Conservation (phyloP, 2,797 vertebrate species). For the Cossypha caffra region DNA sequence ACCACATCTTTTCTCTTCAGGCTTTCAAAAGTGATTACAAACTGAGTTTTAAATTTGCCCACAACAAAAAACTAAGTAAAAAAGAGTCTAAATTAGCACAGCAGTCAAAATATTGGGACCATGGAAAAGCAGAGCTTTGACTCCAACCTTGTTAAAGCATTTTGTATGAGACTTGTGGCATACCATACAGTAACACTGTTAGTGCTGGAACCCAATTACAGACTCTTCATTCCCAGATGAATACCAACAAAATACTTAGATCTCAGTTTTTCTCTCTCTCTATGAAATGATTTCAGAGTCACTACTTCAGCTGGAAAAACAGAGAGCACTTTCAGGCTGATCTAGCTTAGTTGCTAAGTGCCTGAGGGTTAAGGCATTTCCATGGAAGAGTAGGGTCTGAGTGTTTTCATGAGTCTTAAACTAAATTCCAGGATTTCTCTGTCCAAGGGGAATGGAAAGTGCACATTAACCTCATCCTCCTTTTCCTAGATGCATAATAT, state of each 20-base stretch:
- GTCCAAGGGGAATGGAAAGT: neutral
- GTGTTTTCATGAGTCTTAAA: neutral
- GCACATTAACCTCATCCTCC: neutral
- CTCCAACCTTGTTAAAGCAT: neutral
- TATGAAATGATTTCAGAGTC: neutral
- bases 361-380: neutral
- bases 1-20: neutral
- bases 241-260: neutral
- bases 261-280: neutral
- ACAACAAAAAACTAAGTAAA: neutral
- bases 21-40: neutral
- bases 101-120: neutral
- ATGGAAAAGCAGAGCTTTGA: neutral
- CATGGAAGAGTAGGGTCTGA: neutral
- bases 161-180: neutral
- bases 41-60: neutral
- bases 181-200: neutral
- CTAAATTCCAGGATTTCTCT: neutral
- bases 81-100: neutral
- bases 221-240: neutral
- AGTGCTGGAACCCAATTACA: neutral
- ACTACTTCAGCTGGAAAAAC: neutral
- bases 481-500: neutral
- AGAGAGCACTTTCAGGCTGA: neutral
- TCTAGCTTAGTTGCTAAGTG: neutral